phyloP scores from a whole-genome alignment of 2,888 invertebrate genomes.

The Tholera decimalis region DNA sequence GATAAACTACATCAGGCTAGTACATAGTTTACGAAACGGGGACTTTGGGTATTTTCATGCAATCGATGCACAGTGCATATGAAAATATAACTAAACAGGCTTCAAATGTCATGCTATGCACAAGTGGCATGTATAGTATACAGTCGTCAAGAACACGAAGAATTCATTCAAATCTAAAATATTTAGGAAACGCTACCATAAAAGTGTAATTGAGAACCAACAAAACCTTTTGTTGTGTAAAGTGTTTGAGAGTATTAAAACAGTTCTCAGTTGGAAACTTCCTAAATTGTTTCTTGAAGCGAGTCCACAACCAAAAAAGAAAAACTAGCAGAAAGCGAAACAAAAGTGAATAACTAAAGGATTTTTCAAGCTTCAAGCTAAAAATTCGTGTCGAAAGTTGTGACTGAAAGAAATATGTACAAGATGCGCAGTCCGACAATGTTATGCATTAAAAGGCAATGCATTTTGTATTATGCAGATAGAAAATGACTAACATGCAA shows the following conservation, averaged over 20 bases:
- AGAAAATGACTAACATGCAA: slow-evolving; percentile 80
- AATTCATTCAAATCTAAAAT: slow-evolving; percentile 19
- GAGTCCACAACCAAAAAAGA: slow-evolving; percentile 79
- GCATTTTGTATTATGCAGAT: slow-evolving; percentile 72
- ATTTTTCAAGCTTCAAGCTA: slow-evolving; percentile 62
- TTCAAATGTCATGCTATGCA: slow-evolving; percentile 67
- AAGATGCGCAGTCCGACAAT: slow-evolving; percentile 59
- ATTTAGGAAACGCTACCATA: slow-evolving; percentile 36
- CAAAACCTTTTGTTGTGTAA: slow-evolving; percentile 54
- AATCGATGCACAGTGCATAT: slow-evolving; percentile 68
- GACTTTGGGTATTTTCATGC: slow-evolving; percentile 68
- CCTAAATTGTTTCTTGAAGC: slow-evolving; percentile 60
- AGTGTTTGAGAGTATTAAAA: slow-evolving; percentile 54
- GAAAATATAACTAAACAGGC: slow-evolving; percentile 50
- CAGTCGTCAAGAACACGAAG: slow-evolving; percentile 26
- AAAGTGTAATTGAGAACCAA: slow-evolving; percentile 45
- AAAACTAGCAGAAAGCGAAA: slow-evolving; percentile 75
- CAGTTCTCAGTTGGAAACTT: slow-evolving; percentile 54
- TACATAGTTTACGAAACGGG: slow-evolving; percentile 68
- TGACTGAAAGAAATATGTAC: slow-evolving; percentile 57
- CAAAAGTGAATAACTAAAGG: slow-evolving; percentile 58
- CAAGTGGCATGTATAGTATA: slow-evolving; percentile 39
- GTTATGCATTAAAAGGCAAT: slow-evolving; percentile 69
- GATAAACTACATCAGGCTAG: slow-evolving; percentile 66
- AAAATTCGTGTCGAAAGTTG: slow-evolving; percentile 53